phyloP scores from a whole-genome alignment of 2,797 vertebrate genomes.

The Hybognathus amarus region DNA sequence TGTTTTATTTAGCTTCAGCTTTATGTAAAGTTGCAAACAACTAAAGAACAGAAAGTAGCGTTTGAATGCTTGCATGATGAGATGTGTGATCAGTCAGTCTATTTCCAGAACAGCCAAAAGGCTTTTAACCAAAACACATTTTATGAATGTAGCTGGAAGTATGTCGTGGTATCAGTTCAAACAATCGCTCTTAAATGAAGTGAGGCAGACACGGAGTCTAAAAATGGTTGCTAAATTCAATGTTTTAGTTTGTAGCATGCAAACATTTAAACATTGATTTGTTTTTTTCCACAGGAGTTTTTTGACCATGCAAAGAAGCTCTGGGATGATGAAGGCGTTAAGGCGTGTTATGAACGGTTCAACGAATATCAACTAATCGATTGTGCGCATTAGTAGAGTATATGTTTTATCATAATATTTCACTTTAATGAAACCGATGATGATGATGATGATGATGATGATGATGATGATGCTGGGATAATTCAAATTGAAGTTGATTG shows the following conservation, averaged over 20 bases:
- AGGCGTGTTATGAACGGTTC: slow-evolving; percentile 97
- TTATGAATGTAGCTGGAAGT: slow-evolving; percentile 19
- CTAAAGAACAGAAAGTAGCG: neutral
- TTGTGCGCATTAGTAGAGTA: slow-evolving; percentile 99
- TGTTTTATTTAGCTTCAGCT: no score
- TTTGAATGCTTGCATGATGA: slow-evolving; percentile 11
- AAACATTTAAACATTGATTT: neutral
- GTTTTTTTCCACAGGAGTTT: slow-evolving; percentile 85
- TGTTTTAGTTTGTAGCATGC: neutral
- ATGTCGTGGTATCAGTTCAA: neutral
- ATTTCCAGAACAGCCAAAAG: slow-evolving; percentile 40
- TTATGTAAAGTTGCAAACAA: slow-evolving; percentile 13
- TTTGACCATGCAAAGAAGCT: slow-evolving; percentile 98
- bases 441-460: neutral
- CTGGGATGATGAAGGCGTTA: slow-evolving; percentile 99
- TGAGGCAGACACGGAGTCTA: neutral
- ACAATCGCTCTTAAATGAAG: neutral
- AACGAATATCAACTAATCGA: slow-evolving; percentile 99
- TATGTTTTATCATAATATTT: neutral
- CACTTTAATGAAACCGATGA: neutral
- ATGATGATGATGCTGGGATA: neutral
- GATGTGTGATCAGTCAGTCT: slow-evolving; percentile 28
- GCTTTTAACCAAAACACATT: slow-evolving; percentile 25
- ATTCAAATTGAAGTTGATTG: neutral
- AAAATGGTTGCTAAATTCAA: neutral